Base-by-base conservation (phyloP, 1,140 invertebrate species). In the Pseudomyrmex sp. region DNA sequence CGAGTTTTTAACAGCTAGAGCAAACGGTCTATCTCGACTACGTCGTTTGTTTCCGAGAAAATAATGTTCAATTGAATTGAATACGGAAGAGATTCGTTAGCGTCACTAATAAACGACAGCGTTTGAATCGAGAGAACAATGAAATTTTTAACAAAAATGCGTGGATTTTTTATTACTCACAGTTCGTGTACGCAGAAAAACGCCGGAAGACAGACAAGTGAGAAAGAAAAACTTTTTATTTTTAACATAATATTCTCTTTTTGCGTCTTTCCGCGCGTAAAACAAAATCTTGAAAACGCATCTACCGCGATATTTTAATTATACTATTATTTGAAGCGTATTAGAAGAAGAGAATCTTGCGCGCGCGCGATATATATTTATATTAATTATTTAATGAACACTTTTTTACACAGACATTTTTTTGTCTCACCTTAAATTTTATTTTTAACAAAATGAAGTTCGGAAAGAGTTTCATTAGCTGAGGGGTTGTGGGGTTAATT, bases 51-150 rank as follows among this genome's bases (percentile, higher is more conserved):
- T 72, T 70, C 44, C 20, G 20, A 12, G 12, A 72, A 80, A 80
- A 80, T 70, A 80, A 80, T 80, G 54, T 59, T 72, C n/a, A 23
- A 72, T 72, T 80, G 54, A 70, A 80, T 80, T 52, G 56, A 13
- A 68, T 18, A 7, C 23, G 20, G 44, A 50, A 44, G 46, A 50
- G 56, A 72, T 72, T 80, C 76, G 66, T 72, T 80, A 80, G 65
- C 46, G 20, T 48, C 20, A 12, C n/a, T 80, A 72, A 80, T 66
- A 80, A 70, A 70, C 54, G 18, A 79, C 35, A 56, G 46, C 23
- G 44, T 20, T 61, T 48, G 76, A 10, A 59, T 70, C 35, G 35
- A 18, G 65, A 10, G 44, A 70, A 72, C 66, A 70, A 80, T 80
- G 46, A 59, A 80, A 72, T 70, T 80, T 80, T 80, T 61, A 48